Evolutionary conservation across 2,113 vertebrate species (phyloP).

Genomic region (Pantherophis guttatus): DNA sequence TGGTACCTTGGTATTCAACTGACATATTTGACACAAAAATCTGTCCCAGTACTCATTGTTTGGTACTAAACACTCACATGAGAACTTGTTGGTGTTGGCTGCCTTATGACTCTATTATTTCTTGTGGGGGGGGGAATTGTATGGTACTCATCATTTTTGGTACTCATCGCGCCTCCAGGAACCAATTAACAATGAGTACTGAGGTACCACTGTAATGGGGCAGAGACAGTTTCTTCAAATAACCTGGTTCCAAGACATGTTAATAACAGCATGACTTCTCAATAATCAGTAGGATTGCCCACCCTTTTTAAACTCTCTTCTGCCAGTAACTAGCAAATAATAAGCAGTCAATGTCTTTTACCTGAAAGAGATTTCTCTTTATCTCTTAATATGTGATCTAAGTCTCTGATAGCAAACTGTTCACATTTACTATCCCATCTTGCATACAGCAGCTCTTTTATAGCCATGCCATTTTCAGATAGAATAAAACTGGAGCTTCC

Average conservation of each 20-base stretch:
- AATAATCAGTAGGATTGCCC: not conserved
- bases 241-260: not conserved
- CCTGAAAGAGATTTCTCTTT: not conserved
- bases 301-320: not conserved
- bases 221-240: not conserved
- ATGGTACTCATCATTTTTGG: not conserved
- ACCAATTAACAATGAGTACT: not conserved
- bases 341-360: not conserved
- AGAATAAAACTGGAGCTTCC: not conserved
- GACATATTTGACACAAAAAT: not conserved
- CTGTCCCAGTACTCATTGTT: not conserved
- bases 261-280: not conserved
- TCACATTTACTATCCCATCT: not conserved
- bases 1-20: no score
- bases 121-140: not conserved
- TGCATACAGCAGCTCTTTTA: not conserved
- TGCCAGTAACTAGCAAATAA: not conserved
- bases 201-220: not conserved
- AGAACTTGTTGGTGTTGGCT: not conserved
- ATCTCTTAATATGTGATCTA: not conserved
- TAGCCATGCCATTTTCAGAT: not conserved
- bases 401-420: not conserved
- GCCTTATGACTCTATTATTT: not conserved
- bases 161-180: not conserved
- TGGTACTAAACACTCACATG: not conserved